Percentiles rank a stretch among this genome's conserved stretches.
phyloP scores from a whole-genome alignment of 1,140 invertebrate genomes.

The Atopsyche davidsoni region DNA sequence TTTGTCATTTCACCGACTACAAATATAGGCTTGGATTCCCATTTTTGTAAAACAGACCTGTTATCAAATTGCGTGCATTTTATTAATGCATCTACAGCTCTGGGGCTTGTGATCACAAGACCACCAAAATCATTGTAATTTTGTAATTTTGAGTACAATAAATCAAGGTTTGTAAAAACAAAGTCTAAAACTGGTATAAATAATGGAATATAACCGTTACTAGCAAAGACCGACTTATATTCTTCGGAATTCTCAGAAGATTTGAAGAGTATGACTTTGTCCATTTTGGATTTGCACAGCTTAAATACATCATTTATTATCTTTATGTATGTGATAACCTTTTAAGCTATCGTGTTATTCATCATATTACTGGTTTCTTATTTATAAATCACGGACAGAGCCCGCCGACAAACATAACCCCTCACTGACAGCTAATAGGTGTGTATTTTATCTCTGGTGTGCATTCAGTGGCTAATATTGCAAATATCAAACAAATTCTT shows the following conservation, averaged over 20 bases:
- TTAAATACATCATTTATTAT: not conserved
- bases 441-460: not conserved
- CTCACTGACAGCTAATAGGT: not conserved
- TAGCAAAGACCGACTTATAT: slow-evolving; percentile 12
- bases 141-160: slow-evolving; percentile 34
- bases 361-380: no score
- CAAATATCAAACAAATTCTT: no score
- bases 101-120: slow-evolving; percentile 44
- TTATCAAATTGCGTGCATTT: slow-evolving; percentile 27
- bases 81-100: slow-evolving; percentile 38
- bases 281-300: slow-evolving; percentile 8
- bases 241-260: slow-evolving; percentile 9
- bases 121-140: slow-evolving; percentile 31
- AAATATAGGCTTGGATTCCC: slow-evolving; percentile 40
- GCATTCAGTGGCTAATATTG: not conserved
- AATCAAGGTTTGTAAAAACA: slow-evolving; percentile 37
- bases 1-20: slow-evolving; percentile 43
- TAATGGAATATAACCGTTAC: slow-evolving; percentile 10
- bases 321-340: no score
- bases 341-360: no score
- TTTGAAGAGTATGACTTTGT: slow-evolving; percentile 16
- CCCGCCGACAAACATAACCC: not conserved
- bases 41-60: slow-evolving; percentile 27
- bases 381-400: not conserved
- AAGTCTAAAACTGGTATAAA: slow-evolving; percentile 34